Percentiles rank a stretch among this genome's conserved stretches.
Conservation (phyloP, 2,888 invertebrate genomes). For the Drosophila crucigera region DNA sequence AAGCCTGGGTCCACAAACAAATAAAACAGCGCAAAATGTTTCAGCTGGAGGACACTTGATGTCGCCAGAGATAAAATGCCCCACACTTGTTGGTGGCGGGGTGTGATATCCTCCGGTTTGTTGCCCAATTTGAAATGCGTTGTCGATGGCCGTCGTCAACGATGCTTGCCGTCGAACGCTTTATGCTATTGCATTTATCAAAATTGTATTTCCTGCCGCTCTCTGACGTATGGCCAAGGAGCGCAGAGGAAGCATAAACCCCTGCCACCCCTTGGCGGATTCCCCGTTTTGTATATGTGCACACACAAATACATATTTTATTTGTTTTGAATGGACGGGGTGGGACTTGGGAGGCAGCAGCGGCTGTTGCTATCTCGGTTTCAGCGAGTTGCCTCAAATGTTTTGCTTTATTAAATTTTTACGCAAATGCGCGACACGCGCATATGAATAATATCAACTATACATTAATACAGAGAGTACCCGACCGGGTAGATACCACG, state of each 20-base stretch:
- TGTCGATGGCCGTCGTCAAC: constrained; percentile 65
- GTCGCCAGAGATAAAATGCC: constrained; percentile 70
- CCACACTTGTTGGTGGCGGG: background rate
- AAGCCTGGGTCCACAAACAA: constrained; percentile 32
- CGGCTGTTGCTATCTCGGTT: constrained; percentile 15
- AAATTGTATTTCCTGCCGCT: constrained; percentile 67
- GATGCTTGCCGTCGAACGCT: constrained; percentile 12
- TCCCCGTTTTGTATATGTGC: constrained; percentile 10
- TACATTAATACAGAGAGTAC: background rate
- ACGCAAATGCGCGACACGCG: constrained; percentile 72
- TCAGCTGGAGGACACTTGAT: constrained; percentile 58
- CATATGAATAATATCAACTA: constrained; percentile 71
- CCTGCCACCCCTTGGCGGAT: background rate
- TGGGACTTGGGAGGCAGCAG: background rate
- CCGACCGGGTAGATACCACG: constrained; percentile 4
- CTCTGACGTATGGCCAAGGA: constrained; percentile 36
- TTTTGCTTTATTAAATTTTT: constrained; percentile 78
- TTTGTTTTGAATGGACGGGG: constrained; percentile 19
- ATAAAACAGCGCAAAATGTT: constrained; percentile 66
- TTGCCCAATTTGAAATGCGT: constrained; percentile 69
- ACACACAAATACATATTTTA: constrained; percentile 40
- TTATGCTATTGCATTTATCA: constrained; percentile 69
- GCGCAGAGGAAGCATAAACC: constrained; percentile 10
- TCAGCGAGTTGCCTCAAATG: constrained; percentile 52
- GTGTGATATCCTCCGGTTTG: constrained; percentile 16